phyloP scores from a whole-genome alignment of 2,113 vertebrate species.

The Gavia stellata region DNA sequence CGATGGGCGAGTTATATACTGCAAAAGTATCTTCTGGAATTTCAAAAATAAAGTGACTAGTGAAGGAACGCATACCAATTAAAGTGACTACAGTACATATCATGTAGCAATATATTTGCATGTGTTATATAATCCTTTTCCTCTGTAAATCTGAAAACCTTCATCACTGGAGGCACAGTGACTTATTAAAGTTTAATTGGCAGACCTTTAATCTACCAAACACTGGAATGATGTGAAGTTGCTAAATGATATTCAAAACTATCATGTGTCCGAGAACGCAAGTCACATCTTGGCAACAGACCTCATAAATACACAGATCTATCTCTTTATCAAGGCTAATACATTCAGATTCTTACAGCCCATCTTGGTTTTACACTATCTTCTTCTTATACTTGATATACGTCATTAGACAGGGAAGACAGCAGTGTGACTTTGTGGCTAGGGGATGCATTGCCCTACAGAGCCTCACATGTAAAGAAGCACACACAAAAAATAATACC shows the following conservation, averaged over 20 bases:
- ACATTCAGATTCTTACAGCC: background rate
- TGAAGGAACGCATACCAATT: background rate
- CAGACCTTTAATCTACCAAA: background rate
- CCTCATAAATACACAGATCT: background rate
- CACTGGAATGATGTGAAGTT: background rate
- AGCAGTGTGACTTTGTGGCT: background rate
- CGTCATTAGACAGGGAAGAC: background rate
- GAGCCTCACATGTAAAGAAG: background rate
- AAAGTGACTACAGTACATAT: background rate
- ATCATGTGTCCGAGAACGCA: background rate
- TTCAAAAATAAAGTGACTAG: background rate
- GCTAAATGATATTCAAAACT: background rate
- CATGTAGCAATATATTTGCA: background rate
- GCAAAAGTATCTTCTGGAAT: background rate
- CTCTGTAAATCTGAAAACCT: background rate
- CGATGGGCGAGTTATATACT: background rate
- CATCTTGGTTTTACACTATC: background rate
- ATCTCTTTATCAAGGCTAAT: background rate
- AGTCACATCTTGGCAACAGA: background rate
- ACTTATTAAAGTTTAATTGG: background rate
- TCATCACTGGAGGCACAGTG: background rate
- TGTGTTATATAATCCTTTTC: background rate
- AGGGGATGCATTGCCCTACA: background rate
- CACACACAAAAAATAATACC: background rate
- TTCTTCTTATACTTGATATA: background rate